Evolutionary conservation across 2,113 vertebrate genomes (phyloP).

Genomic region (Saguinus imperator): DNA sequence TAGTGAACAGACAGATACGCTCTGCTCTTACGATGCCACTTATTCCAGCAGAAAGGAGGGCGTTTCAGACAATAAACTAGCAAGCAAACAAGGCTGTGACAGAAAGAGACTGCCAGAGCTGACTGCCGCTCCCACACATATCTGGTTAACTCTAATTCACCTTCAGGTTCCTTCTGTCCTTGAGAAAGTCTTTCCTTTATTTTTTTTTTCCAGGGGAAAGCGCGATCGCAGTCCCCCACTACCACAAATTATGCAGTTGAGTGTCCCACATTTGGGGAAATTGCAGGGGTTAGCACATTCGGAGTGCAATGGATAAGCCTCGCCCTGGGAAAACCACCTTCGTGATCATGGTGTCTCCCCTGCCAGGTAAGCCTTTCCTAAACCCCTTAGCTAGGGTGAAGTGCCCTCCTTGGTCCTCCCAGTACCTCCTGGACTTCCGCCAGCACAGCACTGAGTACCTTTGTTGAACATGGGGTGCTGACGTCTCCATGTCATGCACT

Average conservation of each 20-base stretch:
- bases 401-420: not conserved
- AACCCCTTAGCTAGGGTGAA: not conserved
- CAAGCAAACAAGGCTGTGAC: not conserved
- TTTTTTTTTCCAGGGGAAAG: too few relatives aligned
- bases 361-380: not conserved
- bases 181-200: not conserved
- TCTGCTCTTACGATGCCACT: fast-evolving
- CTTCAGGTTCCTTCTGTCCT: not conserved
- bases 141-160: not conserved
- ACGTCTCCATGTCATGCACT: not conserved
- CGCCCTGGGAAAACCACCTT: too few relatives aligned
- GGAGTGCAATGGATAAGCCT: too few relatives aligned
- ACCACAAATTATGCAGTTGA: too few relatives aligned
- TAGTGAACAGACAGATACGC: not conserved
- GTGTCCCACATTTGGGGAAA: too few relatives aligned
- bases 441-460: too few relatives aligned
- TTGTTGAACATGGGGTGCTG: not conserved
- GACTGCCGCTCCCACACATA: not conserved
- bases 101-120: not conserved
- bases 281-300: too few relatives aligned
- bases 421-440: not conserved
- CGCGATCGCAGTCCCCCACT: too few relatives aligned
- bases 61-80: not conserved
- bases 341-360: too few relatives aligned
- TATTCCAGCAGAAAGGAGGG: not conserved